A percentile compares a stretch with the other conserved stretches of the same genome.
Evolutionary conservation across 2,888 invertebrate genomes (phyloP).

Genomic region (Cartodere bifasciata): DNA sequence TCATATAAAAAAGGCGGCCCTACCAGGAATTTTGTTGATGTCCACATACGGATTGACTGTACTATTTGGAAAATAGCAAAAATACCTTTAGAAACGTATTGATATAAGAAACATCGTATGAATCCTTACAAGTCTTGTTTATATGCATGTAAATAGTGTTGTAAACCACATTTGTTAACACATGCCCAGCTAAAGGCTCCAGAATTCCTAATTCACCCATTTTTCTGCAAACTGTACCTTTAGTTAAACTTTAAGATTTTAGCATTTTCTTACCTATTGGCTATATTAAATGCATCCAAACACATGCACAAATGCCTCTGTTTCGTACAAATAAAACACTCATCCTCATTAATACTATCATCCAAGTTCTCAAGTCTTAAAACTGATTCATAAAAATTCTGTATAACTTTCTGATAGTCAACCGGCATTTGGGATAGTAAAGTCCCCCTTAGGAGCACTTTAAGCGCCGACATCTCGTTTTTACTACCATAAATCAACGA

Average conservation of each 20-base stretch:
- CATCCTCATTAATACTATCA: conserved; percentile 19
- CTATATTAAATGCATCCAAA: conserved; percentile 2
- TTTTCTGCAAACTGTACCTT: conserved; percentile 35
- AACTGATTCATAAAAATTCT: conserved; percentile 64
- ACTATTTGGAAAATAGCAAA: conserved; percentile 2
- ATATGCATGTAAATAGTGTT: conserved; percentile 73
- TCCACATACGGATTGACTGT: too few species aligned
- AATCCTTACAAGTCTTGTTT: conserved; percentile 72
- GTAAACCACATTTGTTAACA: conserved; percentile 72
- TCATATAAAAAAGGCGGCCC: too few species aligned
- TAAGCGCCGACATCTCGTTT: conserved; percentile 45
- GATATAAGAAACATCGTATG: conserved; percentile 74
- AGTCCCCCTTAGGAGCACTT: conserved; percentile 50
- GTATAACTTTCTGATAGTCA: conserved; percentile 54
- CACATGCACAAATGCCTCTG: neutral
- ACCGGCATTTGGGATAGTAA: conserved; percentile 59
- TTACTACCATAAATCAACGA: conserved; percentile 41
- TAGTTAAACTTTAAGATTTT: neutral
- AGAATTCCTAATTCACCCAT: conserved; percentile 65
- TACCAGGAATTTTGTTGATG: too few species aligned
- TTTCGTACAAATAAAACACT: conserved; percentile 1
- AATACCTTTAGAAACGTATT: conserved; percentile 56
- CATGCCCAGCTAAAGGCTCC: conserved; percentile 74
- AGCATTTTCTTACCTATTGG: too few species aligned
- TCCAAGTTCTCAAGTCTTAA: conserved; percentile 42